Base-by-base conservation (phyloP, 2,888 invertebrate genomes). In the Dolichopus griseipennis region DNA sequence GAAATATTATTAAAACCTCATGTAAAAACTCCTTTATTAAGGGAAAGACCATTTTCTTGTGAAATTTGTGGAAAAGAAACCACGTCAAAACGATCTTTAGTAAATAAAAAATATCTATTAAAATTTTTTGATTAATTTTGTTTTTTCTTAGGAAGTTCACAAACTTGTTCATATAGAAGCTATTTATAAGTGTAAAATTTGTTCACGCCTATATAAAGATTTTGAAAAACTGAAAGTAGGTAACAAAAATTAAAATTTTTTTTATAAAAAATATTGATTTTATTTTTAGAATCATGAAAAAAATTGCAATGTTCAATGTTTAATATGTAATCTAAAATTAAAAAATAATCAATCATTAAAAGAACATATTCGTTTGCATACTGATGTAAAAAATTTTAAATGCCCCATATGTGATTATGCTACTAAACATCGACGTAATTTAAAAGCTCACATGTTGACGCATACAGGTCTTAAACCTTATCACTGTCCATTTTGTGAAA, bases 381-480 rank as follows among this genome's bases (percentile, higher is more conserved):
- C 72, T 18, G 73, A 74, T 70, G 70, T 72, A 21, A 74, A 73
- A 52, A 73, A 72, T 67, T 73, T 72, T 66, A 73, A 74, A 72
- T 74, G 74, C 34, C 33, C 64, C 7, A 20, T 34, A 34, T 64
- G 64, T 64, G 64, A 78, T 81, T 0, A 71, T 81, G 0, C 79
- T 81, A 70, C 34, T 64, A 18, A 20, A 5, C 9, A 34, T n/a
- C 34, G 34, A n/a, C 33, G 34, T 18, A 64, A 64, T 37, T 37
- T 64, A 34, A 33, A 34, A 18, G 76, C 78, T 66, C 81, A 82
- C 72, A 73, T 82, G 0, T 80, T 82, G 18, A 70, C 81, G 10
- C 81, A 82, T 66, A 78, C 79, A 0, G 82, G 81, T 1, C 73
- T 82, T 20, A 72, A 80, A 22, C 81, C 81, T 0, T 82, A 82